A percentile compares a stretch with the other conserved stretches of the same genome.
Conservation (phyloP, 2,888 invertebrate genomes). For the Chalcosyrphus nemorum region DNA sequence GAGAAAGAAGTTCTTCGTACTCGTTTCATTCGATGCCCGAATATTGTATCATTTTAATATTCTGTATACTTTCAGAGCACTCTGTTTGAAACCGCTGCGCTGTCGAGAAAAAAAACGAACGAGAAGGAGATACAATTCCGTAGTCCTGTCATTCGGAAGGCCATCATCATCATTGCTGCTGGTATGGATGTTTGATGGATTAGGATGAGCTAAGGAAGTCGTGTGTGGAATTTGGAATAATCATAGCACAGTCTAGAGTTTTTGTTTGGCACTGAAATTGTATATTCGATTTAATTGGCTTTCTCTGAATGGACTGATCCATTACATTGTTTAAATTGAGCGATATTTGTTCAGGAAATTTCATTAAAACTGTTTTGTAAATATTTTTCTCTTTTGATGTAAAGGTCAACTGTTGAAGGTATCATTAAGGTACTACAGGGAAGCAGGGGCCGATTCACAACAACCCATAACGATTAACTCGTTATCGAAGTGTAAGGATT, state of each 20-base stretch:
- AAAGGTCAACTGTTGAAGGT: too few relatives aligned
- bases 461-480: too few relatives aligned
- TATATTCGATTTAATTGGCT: slow-evolving; percentile 37
- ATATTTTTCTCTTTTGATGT: neutral
- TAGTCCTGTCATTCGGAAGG: slow-evolving; percentile 37
- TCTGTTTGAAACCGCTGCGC: slow-evolving; percentile 13
- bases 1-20: slow-evolving; percentile 33
- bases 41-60: slow-evolving; percentile 61
- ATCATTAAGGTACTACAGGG: too few relatives aligned
- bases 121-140: slow-evolving; percentile 15
- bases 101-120: slow-evolving; percentile 10
- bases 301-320: slow-evolving; percentile 1
- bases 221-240: slow-evolving; percentile 57
- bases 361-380: too few relatives aligned
- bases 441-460: too few relatives aligned
- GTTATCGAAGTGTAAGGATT: too few relatives aligned
- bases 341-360: neutral
- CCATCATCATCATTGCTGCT: slow-evolving; percentile 40
- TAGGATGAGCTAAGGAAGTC: slow-evolving; percentile 49
- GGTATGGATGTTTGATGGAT: slow-evolving; percentile 48
- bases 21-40: slow-evolving; percentile 46
- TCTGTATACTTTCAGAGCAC: slow-evolving; percentile 37
- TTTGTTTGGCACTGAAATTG: neutral
- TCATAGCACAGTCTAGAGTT: slow-evolving; percentile 3
- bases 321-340: neutral